Percentiles rank a stretch among this genome's conserved stretches.
Evolutionary conservation across 2,797 vertebrate species (phyloP).

Genomic region (Propithecus perrieri): DNA sequence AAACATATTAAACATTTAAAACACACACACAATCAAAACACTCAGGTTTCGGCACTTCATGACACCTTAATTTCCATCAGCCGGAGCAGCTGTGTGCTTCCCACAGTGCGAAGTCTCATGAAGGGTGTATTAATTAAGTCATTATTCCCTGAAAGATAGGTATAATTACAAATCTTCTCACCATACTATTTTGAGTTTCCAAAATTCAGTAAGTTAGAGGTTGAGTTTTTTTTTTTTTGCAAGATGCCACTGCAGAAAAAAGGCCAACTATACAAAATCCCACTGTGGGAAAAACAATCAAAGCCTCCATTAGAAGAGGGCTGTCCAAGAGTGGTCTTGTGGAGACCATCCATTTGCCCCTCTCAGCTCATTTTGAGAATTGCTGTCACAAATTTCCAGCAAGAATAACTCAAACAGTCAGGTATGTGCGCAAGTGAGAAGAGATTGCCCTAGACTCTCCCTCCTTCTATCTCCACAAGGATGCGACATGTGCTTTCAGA

Average conservation of each 20-base stretch:
- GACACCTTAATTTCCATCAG: slow-evolving; percentile 65
- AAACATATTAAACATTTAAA: slow-evolving; percentile 68
- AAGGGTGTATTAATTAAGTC: slow-evolving; percentile 76
- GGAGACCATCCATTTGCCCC: neutral
- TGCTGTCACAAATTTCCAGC: neutral
- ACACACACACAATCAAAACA: slow-evolving; percentile 58
- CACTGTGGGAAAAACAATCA: neutral
- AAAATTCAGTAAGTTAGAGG: slow-evolving; percentile 60
- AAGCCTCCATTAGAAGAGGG: neutral
- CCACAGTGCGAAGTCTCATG: slow-evolving; percentile 42
- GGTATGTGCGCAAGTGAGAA: neutral
- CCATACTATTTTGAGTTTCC: slow-evolving; percentile 67
- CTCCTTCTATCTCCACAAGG: neutral
- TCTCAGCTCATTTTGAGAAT: neutral
- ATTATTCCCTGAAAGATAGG: slow-evolving; percentile 66
- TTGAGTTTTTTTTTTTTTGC: neutral
- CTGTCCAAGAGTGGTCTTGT: neutral
- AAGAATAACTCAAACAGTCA: neutral
- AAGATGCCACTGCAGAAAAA: neutral
- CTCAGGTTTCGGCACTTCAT: slow-evolving; percentile 9
- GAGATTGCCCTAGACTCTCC: neutral
- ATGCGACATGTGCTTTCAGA: neutral
- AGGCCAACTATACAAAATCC: neutral
- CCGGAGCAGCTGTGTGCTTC: slow-evolving; percentile 45
- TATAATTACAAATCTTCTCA: slow-evolving; percentile 57